phyloP scores from a whole-genome alignment of 2,888 invertebrate genomes.

The Strigamia crassipes region DNA sequence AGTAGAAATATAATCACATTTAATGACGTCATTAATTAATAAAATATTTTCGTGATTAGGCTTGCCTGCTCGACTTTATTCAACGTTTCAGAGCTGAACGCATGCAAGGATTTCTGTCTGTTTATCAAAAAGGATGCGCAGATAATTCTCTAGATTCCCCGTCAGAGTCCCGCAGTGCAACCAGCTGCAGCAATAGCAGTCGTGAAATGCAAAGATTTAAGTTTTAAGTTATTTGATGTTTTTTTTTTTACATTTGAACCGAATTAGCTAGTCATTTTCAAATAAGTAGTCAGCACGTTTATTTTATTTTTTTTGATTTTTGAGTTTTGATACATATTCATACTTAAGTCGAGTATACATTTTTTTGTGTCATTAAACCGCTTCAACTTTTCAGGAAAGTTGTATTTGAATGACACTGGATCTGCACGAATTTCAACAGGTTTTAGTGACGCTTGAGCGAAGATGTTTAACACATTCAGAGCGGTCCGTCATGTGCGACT shows the following conservation, averaged over 20 bases:
- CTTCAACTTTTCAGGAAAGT: conserved; percentile 82
- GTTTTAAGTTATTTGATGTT: neutral
- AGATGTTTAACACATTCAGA: conserved; percentile 83
- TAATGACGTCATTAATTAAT: neutral
- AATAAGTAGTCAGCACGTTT: neutral
- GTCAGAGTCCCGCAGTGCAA: neutral
- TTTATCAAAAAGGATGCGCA: conserved; percentile 62
- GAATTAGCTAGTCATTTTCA: neutral
- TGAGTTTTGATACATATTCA: too few species aligned
- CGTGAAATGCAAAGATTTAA: neutral
- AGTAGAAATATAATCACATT: neutral
- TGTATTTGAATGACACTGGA: conserved; percentile 87
- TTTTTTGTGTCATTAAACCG: conserved; percentile 74
- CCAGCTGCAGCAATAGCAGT: conserved; percentile 43
- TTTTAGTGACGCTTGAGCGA: conserved; percentile 80
- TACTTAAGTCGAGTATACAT: too few species aligned
- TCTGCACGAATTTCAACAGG: conserved; percentile 90
- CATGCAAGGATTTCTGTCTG: conserved; percentile 60
- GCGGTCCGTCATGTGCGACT: conserved; percentile 89
- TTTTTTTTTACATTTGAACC: neutral
- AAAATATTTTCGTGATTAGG: conserved; percentile 49
- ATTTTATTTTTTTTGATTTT: neutral
- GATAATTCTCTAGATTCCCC: conserved; percentile 21
- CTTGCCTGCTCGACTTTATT: conserved; percentile 59
- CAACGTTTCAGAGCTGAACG: conserved; percentile 59